Evolutionary conservation across 2,888 invertebrate species (phyloP), one percentile per base, ranked within the genome.

Genomic region (Drosophila rubida): DNA sequence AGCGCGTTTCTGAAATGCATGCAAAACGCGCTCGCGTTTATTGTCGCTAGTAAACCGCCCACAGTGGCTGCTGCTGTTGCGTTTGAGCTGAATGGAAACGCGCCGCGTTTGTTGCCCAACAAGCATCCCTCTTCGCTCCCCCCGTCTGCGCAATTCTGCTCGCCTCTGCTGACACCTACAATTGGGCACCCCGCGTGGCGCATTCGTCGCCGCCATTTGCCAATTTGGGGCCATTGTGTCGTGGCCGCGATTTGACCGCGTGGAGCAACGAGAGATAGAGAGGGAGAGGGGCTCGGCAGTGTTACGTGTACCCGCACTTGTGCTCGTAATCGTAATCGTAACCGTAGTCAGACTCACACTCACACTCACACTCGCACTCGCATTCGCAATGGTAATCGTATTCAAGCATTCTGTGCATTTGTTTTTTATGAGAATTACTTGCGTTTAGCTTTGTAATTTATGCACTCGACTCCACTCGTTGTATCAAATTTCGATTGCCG

Each of bases 401-500:
- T 45, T 45, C 59, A 41, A 35, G 44, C 74, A 61, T 69, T 69
- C 76, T 64, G 57, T 63, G 75, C 68, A 77, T 77, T 64, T 69
- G 75, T 79, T 78, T 77, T 78, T 79, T 70, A 64, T 66, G 63
- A 64, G 80, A 79, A 78, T 79, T 79, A 78, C 63, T 79, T 76
- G 73, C 73, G 73, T 74, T 74, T 77, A 73, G 74, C 54, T 60
- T 51, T 55, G 64, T 58, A 70, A 79, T 69, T 76, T 76, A 69
- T 78, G 71, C 78, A 69, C 67, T 83, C 69, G 53, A 57, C 65
- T 67, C 41, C 41, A 39, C 45, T 58, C 39, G 27, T 75, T 59
- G 72, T 81, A 68, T 81, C 64, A 72, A 63, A 69, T 87, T 86
- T 65, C 64, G 69, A 87, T 82, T 87, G 76, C 88, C 65, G 80